Evolutionary conservation across 2,888 invertebrate species (phyloP).

Genomic region (Tigriopus californicus): DNA sequence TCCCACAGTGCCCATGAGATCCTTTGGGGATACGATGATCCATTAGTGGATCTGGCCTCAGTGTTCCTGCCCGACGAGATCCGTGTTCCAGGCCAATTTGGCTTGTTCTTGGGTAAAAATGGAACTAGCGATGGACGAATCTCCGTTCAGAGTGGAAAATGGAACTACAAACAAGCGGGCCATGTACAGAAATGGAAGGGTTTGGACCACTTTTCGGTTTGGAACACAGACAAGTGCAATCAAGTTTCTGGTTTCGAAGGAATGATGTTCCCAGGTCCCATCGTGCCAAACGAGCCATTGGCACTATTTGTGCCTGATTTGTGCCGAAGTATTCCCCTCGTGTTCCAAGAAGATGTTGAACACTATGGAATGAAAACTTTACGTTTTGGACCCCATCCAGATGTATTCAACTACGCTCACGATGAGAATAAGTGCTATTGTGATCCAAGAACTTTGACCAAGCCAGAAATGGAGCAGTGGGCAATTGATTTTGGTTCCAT

Average conservation of each 20-base stretch:
- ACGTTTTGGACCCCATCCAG: neutral
- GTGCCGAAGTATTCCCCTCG: neutral
- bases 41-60: neutral
- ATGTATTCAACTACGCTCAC: neutral
- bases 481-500: no score
- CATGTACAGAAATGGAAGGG: neutral
- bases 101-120: neutral
- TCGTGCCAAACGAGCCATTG: neutral
- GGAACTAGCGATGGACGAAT: neutral
- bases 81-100: neutral
- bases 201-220: neutral
- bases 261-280: neutral
- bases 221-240: neutral
- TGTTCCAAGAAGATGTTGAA: neutral
- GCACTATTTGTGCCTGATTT: neutral
- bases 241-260: neutral
- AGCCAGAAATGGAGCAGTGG: neutral
- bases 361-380: neutral
- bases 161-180: neutral
- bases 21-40: slow-evolving; percentile 3
- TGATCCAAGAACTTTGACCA: neutral
- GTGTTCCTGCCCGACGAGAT: neutral
- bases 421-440: neutral
- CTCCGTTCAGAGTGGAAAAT: neutral
- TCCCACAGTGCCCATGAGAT: neutral